phyloP scores from a whole-genome alignment of 1,140 invertebrate species.

The Ladona fulva region DNA sequence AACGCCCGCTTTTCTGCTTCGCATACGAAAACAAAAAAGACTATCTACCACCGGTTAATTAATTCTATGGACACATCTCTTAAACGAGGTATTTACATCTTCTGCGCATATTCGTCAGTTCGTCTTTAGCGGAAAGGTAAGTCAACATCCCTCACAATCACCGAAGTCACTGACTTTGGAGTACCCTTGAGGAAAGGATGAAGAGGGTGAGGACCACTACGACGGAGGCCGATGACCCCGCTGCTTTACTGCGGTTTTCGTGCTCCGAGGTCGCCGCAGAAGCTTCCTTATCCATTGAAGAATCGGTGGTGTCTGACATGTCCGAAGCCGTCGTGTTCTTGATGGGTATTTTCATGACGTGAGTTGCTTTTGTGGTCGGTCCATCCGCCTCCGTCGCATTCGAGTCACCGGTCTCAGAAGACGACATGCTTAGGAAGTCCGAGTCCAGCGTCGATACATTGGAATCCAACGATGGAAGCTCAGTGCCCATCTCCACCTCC shows the following conservation, averaged over 20 bases:
- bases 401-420: no score
- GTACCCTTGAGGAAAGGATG: no score
- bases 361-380: not conserved
- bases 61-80: not conserved
- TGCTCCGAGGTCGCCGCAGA: not conserved
- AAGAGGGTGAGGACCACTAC: not conserved
- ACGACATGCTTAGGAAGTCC: no score
- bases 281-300: not conserved
- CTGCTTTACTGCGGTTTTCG: not conserved
- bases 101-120: not conserved
- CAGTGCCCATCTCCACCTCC: no score
- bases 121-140: not conserved
- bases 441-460: no score
- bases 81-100: not conserved
- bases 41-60: no score
- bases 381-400: not conserved
- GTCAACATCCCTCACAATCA: not conserved
- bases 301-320: not conserved
- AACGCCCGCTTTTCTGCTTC: no score
- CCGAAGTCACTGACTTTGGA: no score
- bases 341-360: not conserved
- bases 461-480: no score
- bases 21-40: no score
- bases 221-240: not conserved
- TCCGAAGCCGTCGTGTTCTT: not conserved